These are phyloP conservation scores for Hypothenemus hampei DNA, from an alignment of 1,140 invertebrate species.

Conservation along the genomic window DNA sequence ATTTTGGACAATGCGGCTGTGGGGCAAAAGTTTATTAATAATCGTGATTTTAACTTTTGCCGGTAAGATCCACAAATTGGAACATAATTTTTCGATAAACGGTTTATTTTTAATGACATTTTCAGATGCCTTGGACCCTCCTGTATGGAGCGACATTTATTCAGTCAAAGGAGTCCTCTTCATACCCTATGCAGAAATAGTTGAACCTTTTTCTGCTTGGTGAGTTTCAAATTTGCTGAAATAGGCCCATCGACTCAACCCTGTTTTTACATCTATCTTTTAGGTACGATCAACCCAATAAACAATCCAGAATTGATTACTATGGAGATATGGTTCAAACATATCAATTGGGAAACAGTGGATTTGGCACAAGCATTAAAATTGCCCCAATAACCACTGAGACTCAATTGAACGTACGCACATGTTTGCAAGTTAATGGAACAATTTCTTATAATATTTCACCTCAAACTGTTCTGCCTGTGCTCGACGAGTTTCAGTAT, in stretches of 20 bases:
- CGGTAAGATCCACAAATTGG: too few species aligned
- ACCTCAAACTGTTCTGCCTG: constrained; percentile 77
- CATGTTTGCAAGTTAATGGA: constrained; percentile 84
- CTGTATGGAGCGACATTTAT: constrained; percentile 65
- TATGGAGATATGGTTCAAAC: constrained; percentile 92
- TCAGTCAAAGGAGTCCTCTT: constrained; percentile 68
- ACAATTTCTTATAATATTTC: constrained; percentile 55
- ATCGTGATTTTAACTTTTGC: too few species aligned
- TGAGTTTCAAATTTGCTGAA: too few species aligned
- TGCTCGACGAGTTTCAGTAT: constrained; percentile 67
- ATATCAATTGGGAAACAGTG: constrained; percentile 62
- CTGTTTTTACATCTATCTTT: not conserved
- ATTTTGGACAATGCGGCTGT: not conserved
- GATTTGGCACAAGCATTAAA: constrained; percentile 74
- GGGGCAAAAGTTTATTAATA: not conserved
- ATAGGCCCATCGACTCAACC: too few species aligned
- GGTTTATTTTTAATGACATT: not conserved
- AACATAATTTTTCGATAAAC: not conserved
- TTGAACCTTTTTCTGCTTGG: constrained; percentile 85
- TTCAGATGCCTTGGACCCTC: constrained; percentile 37
- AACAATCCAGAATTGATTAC: constrained; percentile 86
- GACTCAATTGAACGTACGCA: constrained; percentile 60
- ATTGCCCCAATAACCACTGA: constrained; percentile 83
- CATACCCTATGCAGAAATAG: constrained; percentile 91
- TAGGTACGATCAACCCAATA: constrained; percentile 62